These are phyloP conservation scores for Paragorgia papillata DNA, from an alignment of 92 coral and sea anemone genomes.

Conservation along the genomic window DNA sequence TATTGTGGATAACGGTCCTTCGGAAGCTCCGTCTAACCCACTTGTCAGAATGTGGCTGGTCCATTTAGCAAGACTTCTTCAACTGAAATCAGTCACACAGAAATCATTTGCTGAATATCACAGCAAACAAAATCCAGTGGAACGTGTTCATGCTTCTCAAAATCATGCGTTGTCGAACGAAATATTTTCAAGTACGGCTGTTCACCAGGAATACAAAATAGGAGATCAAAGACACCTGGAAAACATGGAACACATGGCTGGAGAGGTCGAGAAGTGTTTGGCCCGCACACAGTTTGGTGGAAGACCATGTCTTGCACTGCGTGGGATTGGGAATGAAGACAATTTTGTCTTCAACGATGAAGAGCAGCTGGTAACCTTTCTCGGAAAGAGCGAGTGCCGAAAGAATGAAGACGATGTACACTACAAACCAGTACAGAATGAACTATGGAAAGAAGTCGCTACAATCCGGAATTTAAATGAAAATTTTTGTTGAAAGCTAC, in stretches of 20 bases:
- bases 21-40: slow-evolving; percentile 58
- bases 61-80: slow-evolving; percentile 20
- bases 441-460: slow-evolving; percentile 31
- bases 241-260: slow-evolving; percentile 58
- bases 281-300: slow-evolving; percentile 49
- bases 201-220: slow-evolving; percentile 30
- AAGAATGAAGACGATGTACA: slow-evolving; percentile 38
- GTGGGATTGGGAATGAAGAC: slow-evolving; percentile 33
- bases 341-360: slow-evolving; percentile 48
- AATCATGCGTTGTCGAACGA: too few species aligned
- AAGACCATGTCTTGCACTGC: slow-evolving; percentile 15
- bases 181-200: slow-evolving; percentile 47
- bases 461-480: slow-evolving; percentile 46
- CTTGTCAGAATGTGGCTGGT: slow-evolving; percentile 55
- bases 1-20: slow-evolving; percentile 73
- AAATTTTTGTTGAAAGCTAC: slow-evolving; percentile 39
- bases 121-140: slow-evolving; percentile 60
- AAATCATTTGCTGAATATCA: slow-evolving; percentile 60
- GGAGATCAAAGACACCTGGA: slow-evolving; percentile 52
- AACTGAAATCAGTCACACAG: slow-evolving; percentile 34
- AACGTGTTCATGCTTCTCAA: slow-evolving; percentile 65
- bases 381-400: slow-evolving; percentile 46
- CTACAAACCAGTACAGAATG: slow-evolving; percentile 28
- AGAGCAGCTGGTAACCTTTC: slow-evolving; percentile 34
- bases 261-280: slow-evolving; percentile 38